A percentile compares a stretch with the other conserved stretches of the same genome.
Evolutionary conservation across 2,113 vertebrate species (phyloP).

Genomic region (Capra hircus): DNA sequence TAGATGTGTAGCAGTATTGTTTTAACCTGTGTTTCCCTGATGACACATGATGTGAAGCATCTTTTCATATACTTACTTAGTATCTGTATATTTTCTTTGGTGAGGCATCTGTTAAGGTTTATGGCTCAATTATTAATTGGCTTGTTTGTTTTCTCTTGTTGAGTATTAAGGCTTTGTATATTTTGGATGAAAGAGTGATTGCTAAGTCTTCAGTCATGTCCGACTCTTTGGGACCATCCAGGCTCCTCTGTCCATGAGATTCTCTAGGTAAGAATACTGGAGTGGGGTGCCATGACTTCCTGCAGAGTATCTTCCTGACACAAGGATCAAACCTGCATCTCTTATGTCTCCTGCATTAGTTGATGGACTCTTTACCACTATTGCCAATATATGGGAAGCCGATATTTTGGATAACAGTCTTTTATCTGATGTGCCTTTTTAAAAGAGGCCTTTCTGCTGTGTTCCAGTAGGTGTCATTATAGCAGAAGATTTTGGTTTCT

Average conservation of each 20-base stretch:
- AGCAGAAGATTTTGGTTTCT: background rate
- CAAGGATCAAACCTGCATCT: background rate
- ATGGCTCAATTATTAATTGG: background rate
- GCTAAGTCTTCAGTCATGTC: background rate
- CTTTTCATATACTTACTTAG: background rate
- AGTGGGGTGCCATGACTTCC: background rate
- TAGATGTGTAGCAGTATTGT: background rate
- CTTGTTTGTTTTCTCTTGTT: background rate
- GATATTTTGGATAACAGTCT: background rate
- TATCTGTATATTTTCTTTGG: background rate
- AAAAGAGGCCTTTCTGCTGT: background rate
- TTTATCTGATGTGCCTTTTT: background rate
- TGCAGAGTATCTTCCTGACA: background rate
- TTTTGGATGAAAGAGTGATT: background rate
- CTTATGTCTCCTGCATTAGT: background rate
- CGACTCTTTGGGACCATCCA: background rate
- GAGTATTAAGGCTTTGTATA: background rate
- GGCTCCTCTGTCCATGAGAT: background rate
- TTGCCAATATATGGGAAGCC: background rate
- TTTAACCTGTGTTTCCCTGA: background rate
- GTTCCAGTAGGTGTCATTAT: background rate
- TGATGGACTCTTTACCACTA: background rate
- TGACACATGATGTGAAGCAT: background rate
- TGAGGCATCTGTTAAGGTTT: background rate
- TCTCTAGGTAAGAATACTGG: background rate